Conservation (phyloP, 1,140 invertebrate genomes). For the Drosophila paulistorum region DNA sequence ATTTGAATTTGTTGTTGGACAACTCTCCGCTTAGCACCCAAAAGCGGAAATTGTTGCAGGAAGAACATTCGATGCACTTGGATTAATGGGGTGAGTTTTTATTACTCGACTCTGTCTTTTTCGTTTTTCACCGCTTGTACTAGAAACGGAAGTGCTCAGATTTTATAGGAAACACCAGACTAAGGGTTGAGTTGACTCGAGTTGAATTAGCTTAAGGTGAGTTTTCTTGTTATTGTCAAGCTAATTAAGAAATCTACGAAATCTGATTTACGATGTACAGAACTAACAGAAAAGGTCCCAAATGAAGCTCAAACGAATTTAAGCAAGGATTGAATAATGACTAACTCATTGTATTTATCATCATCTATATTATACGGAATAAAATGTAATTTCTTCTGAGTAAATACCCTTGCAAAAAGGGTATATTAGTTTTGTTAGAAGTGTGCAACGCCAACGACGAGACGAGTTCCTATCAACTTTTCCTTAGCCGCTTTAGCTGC, state of each 20-base stretch:
- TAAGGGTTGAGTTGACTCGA: conserved; percentile 52
- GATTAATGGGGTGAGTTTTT: conserved; percentile 23
- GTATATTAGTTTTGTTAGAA: too few species aligned
- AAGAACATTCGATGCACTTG: conserved; percentile 65
- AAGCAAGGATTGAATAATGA: too few species aligned
- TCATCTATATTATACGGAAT: too few species aligned
- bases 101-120: conserved; percentile 19
- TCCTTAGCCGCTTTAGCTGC: too few species aligned
- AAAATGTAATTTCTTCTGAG: too few species aligned
- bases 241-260: conserved; percentile 56
- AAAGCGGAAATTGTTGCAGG: conserved; percentile 79
- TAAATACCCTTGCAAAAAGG: too few species aligned
- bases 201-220: conserved; percentile 27
- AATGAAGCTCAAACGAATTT: too few species aligned
- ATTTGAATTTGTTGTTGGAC: conserved; percentile 76
- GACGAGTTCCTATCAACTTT: too few species aligned
- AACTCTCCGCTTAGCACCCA: conserved; percentile 46
- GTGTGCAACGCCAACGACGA: too few species aligned
- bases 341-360: too few species aligned
- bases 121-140: conserved; percentile 27
- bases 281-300: too few species aligned
- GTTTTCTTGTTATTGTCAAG: conserved; percentile 12
- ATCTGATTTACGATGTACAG: conserved; percentile 18
- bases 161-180: conserved; percentile 70
- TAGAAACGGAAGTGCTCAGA: conserved; percentile 64